phyloP scores from a whole-genome alignment of 2,888 invertebrate genomes.

The Sinohyriopsis cumingii region DNA sequence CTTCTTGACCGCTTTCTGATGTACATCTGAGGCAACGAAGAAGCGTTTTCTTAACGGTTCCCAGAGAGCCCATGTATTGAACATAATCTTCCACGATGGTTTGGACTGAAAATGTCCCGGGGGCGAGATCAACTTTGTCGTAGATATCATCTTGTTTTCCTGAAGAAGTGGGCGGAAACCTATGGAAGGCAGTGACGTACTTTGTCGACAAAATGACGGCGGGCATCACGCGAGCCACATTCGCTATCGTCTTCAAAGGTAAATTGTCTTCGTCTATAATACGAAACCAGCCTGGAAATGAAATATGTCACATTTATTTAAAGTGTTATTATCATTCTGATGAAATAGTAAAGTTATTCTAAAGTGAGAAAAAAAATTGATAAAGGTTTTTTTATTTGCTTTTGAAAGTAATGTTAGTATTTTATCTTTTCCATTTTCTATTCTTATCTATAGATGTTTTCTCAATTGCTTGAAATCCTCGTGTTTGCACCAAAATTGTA shows the following conservation, averaged over 20 bases:
- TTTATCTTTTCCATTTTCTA: too few relatives aligned
- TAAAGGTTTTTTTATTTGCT: too few relatives aligned
- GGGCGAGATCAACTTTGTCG: constrained; percentile 41
- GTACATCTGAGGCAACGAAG: constrained; percentile 49
- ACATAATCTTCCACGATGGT: constrained; percentile 52
- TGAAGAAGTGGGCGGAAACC: constrained; percentile 30
- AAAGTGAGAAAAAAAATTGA: too few relatives aligned
- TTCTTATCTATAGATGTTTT: too few relatives aligned
- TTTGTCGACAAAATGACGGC: constrained; percentile 36
- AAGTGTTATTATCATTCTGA: too few relatives aligned
- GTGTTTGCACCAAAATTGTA: too few relatives aligned
- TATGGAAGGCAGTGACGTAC: constrained; percentile 36
- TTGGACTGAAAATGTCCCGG: constrained; percentile 39
- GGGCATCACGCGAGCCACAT: constrained; percentile 50
- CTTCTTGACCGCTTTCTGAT: constrained; percentile 40
- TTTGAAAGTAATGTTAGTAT: too few relatives aligned
- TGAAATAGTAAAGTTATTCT: too few relatives aligned
- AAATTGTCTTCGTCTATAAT: constrained; percentile 42
- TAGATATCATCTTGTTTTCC: constrained; percentile 39
- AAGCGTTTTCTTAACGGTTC: constrained; percentile 41
- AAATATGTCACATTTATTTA: neutral
- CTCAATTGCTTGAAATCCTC: too few relatives aligned
- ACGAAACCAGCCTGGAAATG: constrained; percentile 48
- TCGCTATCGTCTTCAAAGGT: constrained; percentile 39
- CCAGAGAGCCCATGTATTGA: constrained; percentile 42